Evolutionary conservation across 2,113 vertebrate species (phyloP), one percentile per base, ranked within the genome.

Genomic region (Chauna torquata): DNA sequence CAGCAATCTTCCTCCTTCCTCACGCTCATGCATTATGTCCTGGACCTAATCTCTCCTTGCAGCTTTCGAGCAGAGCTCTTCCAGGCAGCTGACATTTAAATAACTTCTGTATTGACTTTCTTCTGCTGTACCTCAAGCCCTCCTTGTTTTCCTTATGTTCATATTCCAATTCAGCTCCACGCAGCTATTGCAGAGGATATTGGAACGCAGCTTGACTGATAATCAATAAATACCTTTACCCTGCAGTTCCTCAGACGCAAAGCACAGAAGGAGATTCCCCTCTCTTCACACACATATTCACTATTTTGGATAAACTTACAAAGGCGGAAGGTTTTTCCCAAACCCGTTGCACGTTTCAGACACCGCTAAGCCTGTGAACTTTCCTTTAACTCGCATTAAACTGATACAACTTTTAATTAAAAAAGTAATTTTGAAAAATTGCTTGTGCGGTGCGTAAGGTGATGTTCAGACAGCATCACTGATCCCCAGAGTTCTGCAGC

Each of bases 331-430:
- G 38, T 6, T 70, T 38, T 59, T 38, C 71, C 75, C 68, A 71
- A 87, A 92, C 32, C 88, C 85, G 75, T 8, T 4, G 90, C 76
- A 27, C 2, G 65, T 70, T 66, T 61, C 72, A 83, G 86, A 59
- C 74, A 13, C 62, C 23, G 7, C 87, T 92, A 75, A 84, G 91
- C 82, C 85, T 8, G 58, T 74, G 88, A 95, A 94, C 93, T 64
- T 97, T 89, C 71, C 87, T 96, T 96, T 97, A 89, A 75, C 76
- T 91, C 24, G 24, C 93, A 86, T 95, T 96, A 95, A 95, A 92
- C 81, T 34, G 88, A 96, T 97, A 92, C 95, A 96, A 85, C 78
- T 97, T 98, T 96, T 97, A 94, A 97, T 98, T 97, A 97, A 96
- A 97, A 97, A 97, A 97, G 82, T 92, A 97, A 97, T 97, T 95